phyloP scores from a whole-genome alignment of 2,888 invertebrate genomes.

The Diogma glabrata region DNA sequence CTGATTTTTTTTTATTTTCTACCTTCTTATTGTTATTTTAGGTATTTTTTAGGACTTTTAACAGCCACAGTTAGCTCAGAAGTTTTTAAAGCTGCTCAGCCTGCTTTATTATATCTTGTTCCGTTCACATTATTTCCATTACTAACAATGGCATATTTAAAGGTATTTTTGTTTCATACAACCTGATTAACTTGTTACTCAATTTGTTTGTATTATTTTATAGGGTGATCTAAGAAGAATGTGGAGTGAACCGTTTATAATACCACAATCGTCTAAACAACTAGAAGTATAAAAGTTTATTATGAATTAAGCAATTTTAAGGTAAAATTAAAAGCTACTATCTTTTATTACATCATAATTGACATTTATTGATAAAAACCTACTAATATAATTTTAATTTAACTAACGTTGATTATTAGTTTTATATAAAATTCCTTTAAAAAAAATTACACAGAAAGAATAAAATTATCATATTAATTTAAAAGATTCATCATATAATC shows the following conservation, averaged over 20 bases:
- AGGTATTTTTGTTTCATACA: slow-evolving; percentile 48
- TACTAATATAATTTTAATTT: no score
- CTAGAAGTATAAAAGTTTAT: slow-evolving; percentile 53
- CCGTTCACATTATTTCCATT: slow-evolving; percentile 94
- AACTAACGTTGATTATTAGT: no score
- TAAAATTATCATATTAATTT: no score
- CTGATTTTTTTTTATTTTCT: not conserved
- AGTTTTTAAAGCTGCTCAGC: slow-evolving; percentile 96
- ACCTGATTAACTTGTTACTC: slow-evolving; percentile 3
- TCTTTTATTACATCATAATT: no score
- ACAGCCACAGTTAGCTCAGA: slow-evolving; percentile 96
- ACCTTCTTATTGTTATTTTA: slow-evolving; percentile 15
- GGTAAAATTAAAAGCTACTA: no score
- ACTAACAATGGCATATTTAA: slow-evolving; percentile 94
- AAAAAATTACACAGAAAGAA: no score
- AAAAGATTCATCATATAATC: no score
- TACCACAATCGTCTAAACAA: slow-evolving; percentile 68
- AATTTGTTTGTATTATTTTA: slow-evolving; percentile 21
- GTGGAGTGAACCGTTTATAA: slow-evolving; percentile 96
- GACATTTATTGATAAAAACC: no score
- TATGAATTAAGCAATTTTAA: no score
- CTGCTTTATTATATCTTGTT: slow-evolving; percentile 91
- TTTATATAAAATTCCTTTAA: no score
- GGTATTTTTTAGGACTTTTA: slow-evolving; percentile 87
- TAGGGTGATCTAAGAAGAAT: slow-evolving; percentile 93